Evolutionary conservation across 2,113 vertebrate genomes (phyloP).

Genomic region (Lasiurus cinereus): DNA sequence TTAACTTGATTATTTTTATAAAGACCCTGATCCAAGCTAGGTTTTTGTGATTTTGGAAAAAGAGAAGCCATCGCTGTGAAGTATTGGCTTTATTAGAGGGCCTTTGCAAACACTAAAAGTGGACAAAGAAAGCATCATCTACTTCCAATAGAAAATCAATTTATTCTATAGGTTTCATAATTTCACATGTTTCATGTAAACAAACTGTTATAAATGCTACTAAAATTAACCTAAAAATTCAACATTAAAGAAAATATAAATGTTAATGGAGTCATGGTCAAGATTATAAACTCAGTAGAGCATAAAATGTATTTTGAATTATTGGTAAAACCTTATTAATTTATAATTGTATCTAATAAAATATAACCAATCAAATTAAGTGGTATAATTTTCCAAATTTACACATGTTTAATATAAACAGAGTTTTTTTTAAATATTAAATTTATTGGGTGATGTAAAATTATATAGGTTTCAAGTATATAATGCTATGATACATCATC

Average conservation of each 20-base stretch:
- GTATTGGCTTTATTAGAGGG: not conserved
- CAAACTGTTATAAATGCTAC: not conserved
- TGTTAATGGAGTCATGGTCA: not conserved
- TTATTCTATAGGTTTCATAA: not conserved
- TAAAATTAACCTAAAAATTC: not conserved
- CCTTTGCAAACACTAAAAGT: not conserved
- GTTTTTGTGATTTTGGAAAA: slow-evolving; percentile 1
- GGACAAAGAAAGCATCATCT: not conserved
- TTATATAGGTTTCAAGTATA: not conserved
- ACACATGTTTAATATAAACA: not conserved
- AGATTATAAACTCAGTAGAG: not conserved
- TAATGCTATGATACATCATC: not conserved
- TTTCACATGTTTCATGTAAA: not conserved
- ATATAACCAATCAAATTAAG: not conserved
- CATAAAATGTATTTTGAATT: not conserved
- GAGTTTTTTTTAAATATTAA: not conserved
- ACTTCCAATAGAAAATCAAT: not conserved
- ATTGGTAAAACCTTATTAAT: not conserved
- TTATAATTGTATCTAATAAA: not conserved
- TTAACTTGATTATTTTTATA: not conserved
- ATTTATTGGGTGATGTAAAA: not conserved
- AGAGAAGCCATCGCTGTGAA: not conserved
- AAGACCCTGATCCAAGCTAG: not conserved
- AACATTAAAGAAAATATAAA: not conserved
- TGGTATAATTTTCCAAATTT: not conserved